Base-by-base conservation (phyloP, 2,888 invertebrate species). In the Bedellia somnulentella region DNA sequence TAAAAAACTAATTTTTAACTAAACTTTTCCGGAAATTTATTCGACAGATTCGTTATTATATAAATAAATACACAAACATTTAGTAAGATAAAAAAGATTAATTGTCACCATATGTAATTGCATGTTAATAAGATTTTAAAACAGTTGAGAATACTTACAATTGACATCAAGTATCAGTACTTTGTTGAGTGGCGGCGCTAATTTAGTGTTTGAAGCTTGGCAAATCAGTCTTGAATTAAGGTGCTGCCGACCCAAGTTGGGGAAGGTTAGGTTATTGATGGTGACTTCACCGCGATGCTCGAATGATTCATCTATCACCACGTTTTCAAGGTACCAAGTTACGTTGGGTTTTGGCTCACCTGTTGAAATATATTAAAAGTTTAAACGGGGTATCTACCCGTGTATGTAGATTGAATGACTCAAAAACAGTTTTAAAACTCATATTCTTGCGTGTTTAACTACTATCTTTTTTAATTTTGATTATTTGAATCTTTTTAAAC, bases 121-220 rank as follows among this genome's bases (percentile, higher is more conserved):
- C n/a, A 18, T 24, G 24, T 31, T 23, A 15, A 30, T 26, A 26
- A 16, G n/a, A 13, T 10, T 23, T 21, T 11, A 22, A 29, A n/a
- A n/a, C n/a, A n/a, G n/a, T n/a, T n/a, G n/a, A 23, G 2, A n/a
- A 17, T 49, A 89, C 92, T 89, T 73, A 92, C 92, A 79, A 68
- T 92, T 90, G 41, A 92, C 82, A 64, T 92, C 88, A 57, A 93
- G 76, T 44, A 89, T 85, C 47, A 89, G 82, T 41, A 87, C 82
- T 64, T 85, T 87, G 44, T 85, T 83, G 52, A 85, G 83, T 6
- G 93, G 87, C 29, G 83, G 83, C 24, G 87, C 86, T 45, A 91
- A 71, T 60, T 89, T 89, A 40, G 90, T 93, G 62, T 93, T 93
- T 47, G 86, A 85, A 15, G 93, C 92, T 64, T 91, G 89, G 67